Conservation (phyloP, 2,888 invertebrate species). For the Pyralis farinalis region DNA sequence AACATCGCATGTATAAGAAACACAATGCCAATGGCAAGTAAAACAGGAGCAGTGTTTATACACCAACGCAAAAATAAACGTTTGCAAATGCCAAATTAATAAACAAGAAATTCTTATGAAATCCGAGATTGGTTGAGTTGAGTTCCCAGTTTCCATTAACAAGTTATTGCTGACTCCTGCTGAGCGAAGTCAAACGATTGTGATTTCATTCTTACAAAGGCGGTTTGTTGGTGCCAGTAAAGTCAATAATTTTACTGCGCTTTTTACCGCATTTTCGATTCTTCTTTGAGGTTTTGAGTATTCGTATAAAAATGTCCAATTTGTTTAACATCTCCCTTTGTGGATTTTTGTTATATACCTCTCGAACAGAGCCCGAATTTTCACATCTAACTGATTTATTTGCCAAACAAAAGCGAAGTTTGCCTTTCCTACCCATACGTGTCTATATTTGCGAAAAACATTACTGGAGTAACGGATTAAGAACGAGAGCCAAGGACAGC, state of each 20-base stretch:
- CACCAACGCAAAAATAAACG: background rate
- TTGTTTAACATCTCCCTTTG: no score
- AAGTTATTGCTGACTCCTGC: constrained; percentile 17
- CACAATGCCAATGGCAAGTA: background rate
- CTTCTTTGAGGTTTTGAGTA: background rate
- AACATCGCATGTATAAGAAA: background rate
- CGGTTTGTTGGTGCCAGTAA: background rate
- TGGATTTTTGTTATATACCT: no score
- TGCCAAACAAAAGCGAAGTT: no score
- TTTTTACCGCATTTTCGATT: no score
- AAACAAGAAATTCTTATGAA: constrained; percentile 5
- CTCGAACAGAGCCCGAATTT: no score
- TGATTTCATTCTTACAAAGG: constrained; percentile 13
- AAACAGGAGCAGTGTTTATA: background rate
- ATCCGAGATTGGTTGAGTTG: constrained; percentile 3
- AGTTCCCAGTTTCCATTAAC: constrained; percentile 14
- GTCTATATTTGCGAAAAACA: no score
- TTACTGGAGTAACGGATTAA: no score
- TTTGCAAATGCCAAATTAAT: background rate
- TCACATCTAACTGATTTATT: no score
- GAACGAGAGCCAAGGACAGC: no score
- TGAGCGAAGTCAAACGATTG: constrained; percentile 14
- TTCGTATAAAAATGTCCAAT: constrained; percentile 7
- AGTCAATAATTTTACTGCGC: no score
- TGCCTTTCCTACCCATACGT: no score